phyloP scores from a whole-genome alignment of 2,888 invertebrate genomes.

The Marasmarcha lunaedactyla region DNA sequence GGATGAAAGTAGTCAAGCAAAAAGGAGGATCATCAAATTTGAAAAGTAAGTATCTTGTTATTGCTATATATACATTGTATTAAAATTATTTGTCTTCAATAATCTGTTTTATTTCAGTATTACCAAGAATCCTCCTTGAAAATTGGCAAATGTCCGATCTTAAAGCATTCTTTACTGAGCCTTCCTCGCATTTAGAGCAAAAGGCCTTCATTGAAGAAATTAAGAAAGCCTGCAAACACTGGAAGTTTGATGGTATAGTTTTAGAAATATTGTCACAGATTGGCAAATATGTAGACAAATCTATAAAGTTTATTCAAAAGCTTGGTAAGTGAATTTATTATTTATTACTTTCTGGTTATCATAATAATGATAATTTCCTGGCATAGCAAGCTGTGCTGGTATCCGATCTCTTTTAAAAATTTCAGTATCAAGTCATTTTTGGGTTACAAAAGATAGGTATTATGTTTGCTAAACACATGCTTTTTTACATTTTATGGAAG shows the following conservation, averaged over 20 bases:
- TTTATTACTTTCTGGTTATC: no score
- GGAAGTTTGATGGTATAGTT: slow-evolving; percentile 90
- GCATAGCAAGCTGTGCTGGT: slow-evolving; percentile 5
- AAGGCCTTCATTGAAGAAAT: slow-evolving; percentile 77
- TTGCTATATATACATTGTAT: no score
- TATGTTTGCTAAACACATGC: no score
- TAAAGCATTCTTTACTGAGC: slow-evolving; percentile 75
- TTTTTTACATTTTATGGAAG: no score
- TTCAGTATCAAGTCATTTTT: no score
- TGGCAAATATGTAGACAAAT: slow-evolving; percentile 75
- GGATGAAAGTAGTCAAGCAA: slow-evolving; percentile 81
- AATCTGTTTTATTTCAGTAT: slow-evolving; percentile 74
- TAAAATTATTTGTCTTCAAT: no score
- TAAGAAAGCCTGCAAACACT: slow-evolving; percentile 76
- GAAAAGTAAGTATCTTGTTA: slow-evolving; percentile 62
- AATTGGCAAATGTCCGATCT: slow-evolving; percentile 84
- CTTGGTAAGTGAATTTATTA: slow-evolving; percentile 59
- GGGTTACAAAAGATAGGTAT: no score
- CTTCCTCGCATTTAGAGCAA: slow-evolving; percentile 74
- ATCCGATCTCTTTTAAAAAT: no score
- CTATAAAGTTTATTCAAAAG: slow-evolving; percentile 74
- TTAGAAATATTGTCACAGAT: slow-evolving; percentile 88
- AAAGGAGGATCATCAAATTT: slow-evolving; percentile 64
- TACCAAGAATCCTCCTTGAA: slow-evolving; percentile 92
- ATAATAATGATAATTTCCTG: no score